These are phyloP conservation scores for Adela reaumurella DNA, from an alignment of 2,888 invertebrate species.

Conservation along the genomic window DNA sequence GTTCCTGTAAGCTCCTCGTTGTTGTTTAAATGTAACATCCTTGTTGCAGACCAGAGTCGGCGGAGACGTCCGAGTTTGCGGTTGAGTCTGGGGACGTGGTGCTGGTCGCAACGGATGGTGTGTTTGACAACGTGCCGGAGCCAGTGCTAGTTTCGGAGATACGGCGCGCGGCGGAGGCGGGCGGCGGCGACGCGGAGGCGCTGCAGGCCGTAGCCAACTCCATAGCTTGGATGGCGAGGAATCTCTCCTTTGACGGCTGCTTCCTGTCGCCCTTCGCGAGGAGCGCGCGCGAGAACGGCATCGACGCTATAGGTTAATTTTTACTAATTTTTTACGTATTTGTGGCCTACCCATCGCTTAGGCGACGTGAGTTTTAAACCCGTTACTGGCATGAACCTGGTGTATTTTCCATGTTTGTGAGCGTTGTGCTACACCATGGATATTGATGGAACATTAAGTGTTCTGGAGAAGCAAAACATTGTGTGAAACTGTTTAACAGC, in stretches of 20 bases:
- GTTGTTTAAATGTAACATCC: slow-evolving; percentile 8
- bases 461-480: too few relatives aligned
- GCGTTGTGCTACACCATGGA: too few relatives aligned
- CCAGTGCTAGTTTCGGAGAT: slow-evolving; percentile 84
- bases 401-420: too few relatives aligned
- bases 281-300: slow-evolving; percentile 90
- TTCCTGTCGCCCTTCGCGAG: slow-evolving; percentile 95
- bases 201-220: slow-evolving; percentile 91
- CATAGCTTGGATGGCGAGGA: slow-evolving; percentile 92
- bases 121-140: slow-evolving; percentile 97
- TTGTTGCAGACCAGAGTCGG: slow-evolving; percentile 81
- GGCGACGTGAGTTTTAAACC: not conserved
- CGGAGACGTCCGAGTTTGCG: slow-evolving; percentile 82
- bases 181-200: slow-evolving; percentile 67
- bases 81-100: slow-evolving; percentile 93
- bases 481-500: too few relatives aligned
- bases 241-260: slow-evolving; percentile 89
- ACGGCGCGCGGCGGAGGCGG: slow-evolving; percentile 56
- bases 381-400: not conserved
- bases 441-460: too few relatives aligned
- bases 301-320: slow-evolving; percentile 76
- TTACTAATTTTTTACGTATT: slow-evolving; percentile 4
- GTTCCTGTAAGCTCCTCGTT: too few relatives aligned
- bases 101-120: slow-evolving; percentile 94
- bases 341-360: not conserved